Conservation (phyloP, 2,888 invertebrate genomes). For the Elegia similella region DNA sequence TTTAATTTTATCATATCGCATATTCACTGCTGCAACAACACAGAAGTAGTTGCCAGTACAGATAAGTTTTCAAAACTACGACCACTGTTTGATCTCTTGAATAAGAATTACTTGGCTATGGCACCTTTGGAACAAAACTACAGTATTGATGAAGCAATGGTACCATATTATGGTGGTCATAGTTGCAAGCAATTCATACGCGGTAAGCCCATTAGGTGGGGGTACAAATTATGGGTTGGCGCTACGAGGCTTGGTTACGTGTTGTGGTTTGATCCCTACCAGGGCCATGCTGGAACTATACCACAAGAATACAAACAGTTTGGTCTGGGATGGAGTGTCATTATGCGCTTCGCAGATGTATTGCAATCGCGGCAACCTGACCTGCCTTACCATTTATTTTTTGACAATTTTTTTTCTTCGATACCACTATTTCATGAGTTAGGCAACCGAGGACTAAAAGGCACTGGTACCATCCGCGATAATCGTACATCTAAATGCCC, state of each 20-base stretch:
- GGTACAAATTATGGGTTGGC: conserved; percentile 21
- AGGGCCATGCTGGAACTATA: conserved; percentile 1
- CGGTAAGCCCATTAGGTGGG: conserved; percentile 19
- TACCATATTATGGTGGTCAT: conserved; percentile 17
- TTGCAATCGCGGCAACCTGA: neutral
- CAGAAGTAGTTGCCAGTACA: neutral
- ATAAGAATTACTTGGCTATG: conserved; percentile 1
- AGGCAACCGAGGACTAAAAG: no score
- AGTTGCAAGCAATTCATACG: no score
- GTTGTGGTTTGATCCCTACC: conserved; percentile 21
- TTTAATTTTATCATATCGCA: neutral
- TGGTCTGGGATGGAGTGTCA: conserved; percentile 2
- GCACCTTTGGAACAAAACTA: conserved; percentile 16
- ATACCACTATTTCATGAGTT: neutral
- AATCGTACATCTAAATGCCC: no score
- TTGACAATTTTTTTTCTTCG: neutral
- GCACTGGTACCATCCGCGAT: no score
- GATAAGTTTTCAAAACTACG: conserved; percentile 17
- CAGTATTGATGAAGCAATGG: no score
- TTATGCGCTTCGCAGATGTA: no score
- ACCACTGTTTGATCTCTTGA: conserved; percentile 13
- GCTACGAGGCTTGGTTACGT: conserved; percentile 19
- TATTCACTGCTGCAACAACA: neutral
- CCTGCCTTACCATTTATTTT: conserved; percentile 6
- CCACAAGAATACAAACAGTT: conserved; percentile 10